A percentile compares a stretch with the other conserved stretches of the same genome.
Conservation (phyloP, 2,888 invertebrate genomes). For the Pollenia labialis region DNA sequence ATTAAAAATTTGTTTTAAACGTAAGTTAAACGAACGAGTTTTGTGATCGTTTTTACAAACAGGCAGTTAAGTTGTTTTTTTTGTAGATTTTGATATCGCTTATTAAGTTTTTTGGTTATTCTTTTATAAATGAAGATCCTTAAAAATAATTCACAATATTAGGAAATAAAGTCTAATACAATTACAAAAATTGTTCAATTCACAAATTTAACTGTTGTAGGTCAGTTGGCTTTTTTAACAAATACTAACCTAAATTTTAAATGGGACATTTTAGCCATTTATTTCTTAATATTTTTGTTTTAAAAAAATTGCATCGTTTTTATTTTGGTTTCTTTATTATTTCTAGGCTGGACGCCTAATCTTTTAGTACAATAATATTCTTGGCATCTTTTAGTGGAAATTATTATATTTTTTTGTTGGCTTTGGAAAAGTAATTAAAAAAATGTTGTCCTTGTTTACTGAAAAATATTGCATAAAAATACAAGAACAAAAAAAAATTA, state of each 20-base stretch:
- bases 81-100: too few relatives aligned
- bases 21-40: too few relatives aligned
- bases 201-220: too few relatives aligned
- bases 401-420: slow-evolving; percentile 57
- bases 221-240: background rate
- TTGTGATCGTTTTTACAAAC: too few relatives aligned
- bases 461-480: slow-evolving; percentile 40
- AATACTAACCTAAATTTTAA: slow-evolving; percentile 15
- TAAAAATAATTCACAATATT: too few relatives aligned
- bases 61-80: too few relatives aligned
- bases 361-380: slow-evolving; percentile 45
- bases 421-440: slow-evolving; percentile 68
- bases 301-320: slow-evolving; percentile 14
- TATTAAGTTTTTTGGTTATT: too few relatives aligned
- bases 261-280: slow-evolving; percentile 11
- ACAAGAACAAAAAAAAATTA: slow-evolving; percentile 31
- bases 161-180: too few relatives aligned
- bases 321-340: background rate
- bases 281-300: slow-evolving; percentile 5
- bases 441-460: slow-evolving; percentile 61
- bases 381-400: slow-evolving; percentile 54
- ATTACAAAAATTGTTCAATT: too few relatives aligned
- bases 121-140: too few relatives aligned
- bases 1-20: too few relatives aligned
- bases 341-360: slow-evolving; percentile 22